Conservation (phyloP, 2,113 vertebrate species). For the Passer domesticus region DNA sequence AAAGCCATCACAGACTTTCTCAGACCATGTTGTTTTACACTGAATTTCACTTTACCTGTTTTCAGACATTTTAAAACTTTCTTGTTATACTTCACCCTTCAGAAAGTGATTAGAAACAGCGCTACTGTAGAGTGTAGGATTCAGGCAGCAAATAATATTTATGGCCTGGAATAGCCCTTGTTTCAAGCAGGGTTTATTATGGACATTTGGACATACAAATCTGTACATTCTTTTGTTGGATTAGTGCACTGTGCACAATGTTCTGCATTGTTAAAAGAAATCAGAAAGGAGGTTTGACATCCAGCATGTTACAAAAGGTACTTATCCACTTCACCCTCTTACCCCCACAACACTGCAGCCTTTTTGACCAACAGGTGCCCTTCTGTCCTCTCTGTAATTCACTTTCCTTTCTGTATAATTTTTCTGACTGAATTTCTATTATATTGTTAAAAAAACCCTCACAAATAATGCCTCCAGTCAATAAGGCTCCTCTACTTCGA, state of each 20-base stretch:
- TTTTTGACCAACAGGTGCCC: not conserved
- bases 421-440: not conserved
- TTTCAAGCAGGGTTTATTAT: not conserved
- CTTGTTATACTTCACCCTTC: not conserved
- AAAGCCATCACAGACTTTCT: not conserved
- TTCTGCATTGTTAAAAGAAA: not conserved
- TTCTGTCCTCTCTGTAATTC: not conserved
- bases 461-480: not conserved
- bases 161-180: not conserved
- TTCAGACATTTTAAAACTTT: not conserved
- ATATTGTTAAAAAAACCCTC: not conserved
- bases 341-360: not conserved
- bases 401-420: not conserved
- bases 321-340: not conserved
- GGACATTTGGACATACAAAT: not conserved
- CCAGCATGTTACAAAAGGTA: not conserved
- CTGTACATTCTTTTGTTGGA: not conserved
- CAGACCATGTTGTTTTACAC: not conserved
- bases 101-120: not conserved
- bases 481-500: not conserved
- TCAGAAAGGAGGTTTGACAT: not conserved
- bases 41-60: not conserved
- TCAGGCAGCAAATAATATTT: not conserved
- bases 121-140: not conserved
- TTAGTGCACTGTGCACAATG: not conserved